Conservation (phyloP, 1,140 invertebrate species). For the Lepidostoma basale region DNA sequence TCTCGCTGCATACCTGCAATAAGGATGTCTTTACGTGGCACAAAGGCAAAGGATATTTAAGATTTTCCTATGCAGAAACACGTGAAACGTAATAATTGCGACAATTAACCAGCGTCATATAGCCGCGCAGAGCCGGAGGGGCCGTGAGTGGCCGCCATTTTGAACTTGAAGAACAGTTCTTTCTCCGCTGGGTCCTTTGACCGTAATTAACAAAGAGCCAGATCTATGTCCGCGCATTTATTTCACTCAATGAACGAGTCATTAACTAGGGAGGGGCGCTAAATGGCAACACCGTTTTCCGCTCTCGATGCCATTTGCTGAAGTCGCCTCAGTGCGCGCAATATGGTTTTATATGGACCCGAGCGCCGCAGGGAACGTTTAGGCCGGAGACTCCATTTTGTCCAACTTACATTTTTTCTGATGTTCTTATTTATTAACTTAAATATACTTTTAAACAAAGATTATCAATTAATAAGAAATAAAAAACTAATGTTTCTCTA, state of each 20-base stretch:
- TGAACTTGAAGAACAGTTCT: conserved; percentile 20
- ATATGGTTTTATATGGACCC: conserved; percentile 33
- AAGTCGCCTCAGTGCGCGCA: conserved; percentile 43
- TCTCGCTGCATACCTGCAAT: no score
- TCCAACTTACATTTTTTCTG: no score
- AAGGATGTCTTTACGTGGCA: background rate
- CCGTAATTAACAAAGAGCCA: conserved; percentile 37
- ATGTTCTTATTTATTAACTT: no score
- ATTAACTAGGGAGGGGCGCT: conserved; percentile 27
- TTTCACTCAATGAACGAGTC: conserved; percentile 45
- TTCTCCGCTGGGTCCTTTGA: conserved; percentile 13
- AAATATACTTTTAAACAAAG: no score
- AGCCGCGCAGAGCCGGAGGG: background rate
- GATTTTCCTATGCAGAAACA: background rate
- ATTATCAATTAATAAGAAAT: no score
- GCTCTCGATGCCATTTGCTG: conserved; percentile 22
- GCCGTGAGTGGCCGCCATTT: background rate
- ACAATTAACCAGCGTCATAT: background rate
- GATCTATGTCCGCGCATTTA: conserved; percentile 41
- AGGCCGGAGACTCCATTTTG: conserved; percentile 5
- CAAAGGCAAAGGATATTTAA: background rate
- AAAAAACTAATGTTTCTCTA: no score
- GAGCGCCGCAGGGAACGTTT: background rate
- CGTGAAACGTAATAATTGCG: background rate
- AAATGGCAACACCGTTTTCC: conserved; percentile 25